Conservation (phyloP, 2,888 invertebrate species). For the Linnaemya vulpina region DNA sequence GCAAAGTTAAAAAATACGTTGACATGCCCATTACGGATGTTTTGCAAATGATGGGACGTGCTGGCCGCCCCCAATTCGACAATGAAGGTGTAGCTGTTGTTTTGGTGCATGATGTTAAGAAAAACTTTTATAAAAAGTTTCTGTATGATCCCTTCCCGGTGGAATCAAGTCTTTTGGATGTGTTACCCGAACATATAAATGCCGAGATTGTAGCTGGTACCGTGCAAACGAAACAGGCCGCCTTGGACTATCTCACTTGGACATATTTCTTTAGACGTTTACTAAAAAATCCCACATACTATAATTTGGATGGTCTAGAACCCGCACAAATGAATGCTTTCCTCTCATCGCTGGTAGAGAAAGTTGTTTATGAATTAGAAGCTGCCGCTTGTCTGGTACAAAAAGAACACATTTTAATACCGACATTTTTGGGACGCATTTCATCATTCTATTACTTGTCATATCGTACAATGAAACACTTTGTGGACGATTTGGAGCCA, state of each 20-base stretch:
- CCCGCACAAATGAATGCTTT: conserved; percentile 88
- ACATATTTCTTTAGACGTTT: conserved; percentile 98
- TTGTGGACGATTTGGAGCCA: conserved; percentile 87
- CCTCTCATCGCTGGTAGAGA: conserved; percentile 92
- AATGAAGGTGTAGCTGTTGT: conserved; percentile 94
- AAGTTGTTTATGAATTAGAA: conserved; percentile 88
- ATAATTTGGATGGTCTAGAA: conserved; percentile 90
- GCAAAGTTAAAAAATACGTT: conserved; percentile 97
- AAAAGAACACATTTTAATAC: conserved; percentile 83
- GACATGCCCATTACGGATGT: conserved; percentile 99
- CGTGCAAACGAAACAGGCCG: conserved; percentile 94
- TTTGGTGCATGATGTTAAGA: conserved; percentile 97
- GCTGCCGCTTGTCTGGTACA: conserved; percentile 91
- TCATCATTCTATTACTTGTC: conserved; percentile 98
- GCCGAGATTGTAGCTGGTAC: conserved; percentile 98
- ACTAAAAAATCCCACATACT: conserved; percentile 95
- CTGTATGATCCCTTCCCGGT: conserved; percentile 99
- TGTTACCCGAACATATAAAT: conserved; percentile 97
- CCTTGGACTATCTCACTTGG: conserved; percentile 98
- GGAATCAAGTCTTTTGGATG: conserved; percentile 95
- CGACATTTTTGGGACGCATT: conserved; percentile 94
- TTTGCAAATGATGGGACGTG: conserved; percentile 99
- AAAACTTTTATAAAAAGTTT: conserved; percentile 99
- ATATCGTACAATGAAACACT: conserved; percentile 94
- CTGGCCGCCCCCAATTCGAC: conserved; percentile 98